Base-by-base conservation (phyloP, 2,797 vertebrate species). In the Pelobates cultripes region DNA sequence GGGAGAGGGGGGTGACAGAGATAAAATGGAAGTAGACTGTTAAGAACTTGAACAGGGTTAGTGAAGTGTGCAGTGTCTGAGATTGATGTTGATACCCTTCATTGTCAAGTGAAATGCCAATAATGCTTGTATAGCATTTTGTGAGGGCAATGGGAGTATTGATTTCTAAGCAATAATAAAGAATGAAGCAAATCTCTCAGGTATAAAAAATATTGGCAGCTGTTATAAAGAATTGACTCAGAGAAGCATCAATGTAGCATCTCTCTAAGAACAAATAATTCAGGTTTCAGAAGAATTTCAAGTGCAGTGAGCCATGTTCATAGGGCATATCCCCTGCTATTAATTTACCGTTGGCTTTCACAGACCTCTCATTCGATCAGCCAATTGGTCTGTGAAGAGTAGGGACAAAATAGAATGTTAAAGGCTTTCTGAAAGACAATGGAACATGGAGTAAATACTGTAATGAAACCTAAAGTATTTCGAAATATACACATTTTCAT, bases 101-200 rank as follows among this genome's bases (percentile, higher is more conserved):
- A 90, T 94, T 94, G 92, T 92, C 93, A 94, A 95, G 93, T 92
- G 93, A 94, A 95, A 95, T 95, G 95, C 94, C 95, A 96, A 96
- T 97, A 96, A 94, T 94, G 95, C 95, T 96, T 95, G 96, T 96
- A 95, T 95, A 96, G 94, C 95, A 94, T 95, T 97, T 96, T 95
- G 94, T 95, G 95, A 96, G 95, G 95, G 94, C 96, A 95, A 94
- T 95, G 93, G 92, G 93, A 94, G 91, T 96, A 97, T 97, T 93
- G 93, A 97, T 97, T 96, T 92, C 90, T 91, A 87, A 93, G 92
- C 92, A 93, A 94, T 94, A 94, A 95, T 94, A 95, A 94, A 94
- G 93, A 94, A 94, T 93, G 92, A 92, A 94, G 93, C 89, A 80
- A 89, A 89, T 93, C 92, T 94, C 93, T 93, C 93, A 94, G 93